Base-by-base conservation (phyloP, 2,797 vertebrate species). In the Lutra lutra region DNA sequence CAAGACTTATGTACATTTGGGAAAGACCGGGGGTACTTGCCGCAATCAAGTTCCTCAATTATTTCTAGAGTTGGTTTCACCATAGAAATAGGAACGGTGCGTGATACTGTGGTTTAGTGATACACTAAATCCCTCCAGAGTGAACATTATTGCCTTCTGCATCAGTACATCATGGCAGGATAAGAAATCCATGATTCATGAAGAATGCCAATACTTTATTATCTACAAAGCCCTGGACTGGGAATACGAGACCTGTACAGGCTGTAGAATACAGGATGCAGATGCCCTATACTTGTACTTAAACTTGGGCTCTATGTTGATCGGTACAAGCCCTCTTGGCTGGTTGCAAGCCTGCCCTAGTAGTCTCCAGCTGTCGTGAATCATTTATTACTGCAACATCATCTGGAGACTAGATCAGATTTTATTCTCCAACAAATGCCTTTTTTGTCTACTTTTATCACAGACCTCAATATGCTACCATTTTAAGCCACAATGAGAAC, bases 401-500 rank as follows among this genome's bases (percentile, higher is more conserved):
- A 84, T 21, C 29, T 62, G n/a, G 32, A 93, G 1, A 75, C 1
- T 25, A 62, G 32, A 80, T 5, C 15, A 80, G 40, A 77, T 84
- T 94, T 94, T 73, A 82, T 70, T 66, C 38, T 83, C n/a, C 8
- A 84, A 80, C 11, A 32, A 38, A 2, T 84, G 23, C 25, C 43
- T 62, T 95, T 95, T 83, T n/a, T 77, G 20, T 48, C 18, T 88
- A 17, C n/a, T 75, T 84, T 91, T 40, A 62, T 35, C 20, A 35
- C 18, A 66, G 35, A 29, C 25, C 54, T 91, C 82, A 86, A 20
- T n/a, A 62, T 68, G 40, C 20, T 90, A 82, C 27, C 29, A 77
- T 78, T 77, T 95, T 82, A 56, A 78, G 38, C 17, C 85, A 93
- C 8, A 56, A 79, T 80, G 10, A 95, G 35, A 43, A 94, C 83